These are phyloP conservation scores for Lampris megalopsis DNA, from an alignment of 2,113 vertebrate genomes.

Conservation along the genomic window DNA sequence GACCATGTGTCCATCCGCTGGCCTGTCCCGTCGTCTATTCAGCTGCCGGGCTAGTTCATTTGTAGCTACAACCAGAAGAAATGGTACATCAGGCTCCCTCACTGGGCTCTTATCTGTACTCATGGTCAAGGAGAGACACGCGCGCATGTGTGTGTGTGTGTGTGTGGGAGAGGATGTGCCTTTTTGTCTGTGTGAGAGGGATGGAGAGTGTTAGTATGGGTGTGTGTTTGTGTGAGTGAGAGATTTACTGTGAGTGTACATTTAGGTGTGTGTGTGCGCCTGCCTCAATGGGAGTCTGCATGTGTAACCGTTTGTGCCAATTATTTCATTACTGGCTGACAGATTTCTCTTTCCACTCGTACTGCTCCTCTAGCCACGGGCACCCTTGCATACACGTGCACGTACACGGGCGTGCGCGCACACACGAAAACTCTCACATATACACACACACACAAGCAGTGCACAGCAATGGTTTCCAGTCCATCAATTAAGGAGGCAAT, in stretches of 20 bases:
- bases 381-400: conserved; percentile 24
- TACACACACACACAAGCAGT: conserved; percentile 19
- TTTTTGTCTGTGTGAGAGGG: conserved; percentile 4
- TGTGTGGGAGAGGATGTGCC: conserved; percentile 9
- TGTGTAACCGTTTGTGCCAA: conserved; percentile 71
- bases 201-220: not conserved
- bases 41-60: conserved; percentile 58
- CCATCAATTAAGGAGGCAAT: conserved; percentile 80
- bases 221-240: not conserved
- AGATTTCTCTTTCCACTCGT: conserved; percentile 70
- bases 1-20: conserved; percentile 19
- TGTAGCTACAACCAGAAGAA: conserved; percentile 63
- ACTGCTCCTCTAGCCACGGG: conserved; percentile 54
- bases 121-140: conserved; percentile 20
- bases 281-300: not conserved
- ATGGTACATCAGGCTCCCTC: conserved; percentile 57
- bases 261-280: not conserved
- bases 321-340: conserved; percentile 78
- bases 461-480: conserved; percentile 69
- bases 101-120: conserved; percentile 53
- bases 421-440: conserved; percentile 3
- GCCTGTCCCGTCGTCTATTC: conserved; percentile 41
- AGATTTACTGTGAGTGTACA: not conserved
- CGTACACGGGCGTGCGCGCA: conserved; percentile 40
- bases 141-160: conserved; percentile 11